Base-by-base conservation (phyloP, 2,797 vertebrate genomes). In the Garrulus glandarius region DNA sequence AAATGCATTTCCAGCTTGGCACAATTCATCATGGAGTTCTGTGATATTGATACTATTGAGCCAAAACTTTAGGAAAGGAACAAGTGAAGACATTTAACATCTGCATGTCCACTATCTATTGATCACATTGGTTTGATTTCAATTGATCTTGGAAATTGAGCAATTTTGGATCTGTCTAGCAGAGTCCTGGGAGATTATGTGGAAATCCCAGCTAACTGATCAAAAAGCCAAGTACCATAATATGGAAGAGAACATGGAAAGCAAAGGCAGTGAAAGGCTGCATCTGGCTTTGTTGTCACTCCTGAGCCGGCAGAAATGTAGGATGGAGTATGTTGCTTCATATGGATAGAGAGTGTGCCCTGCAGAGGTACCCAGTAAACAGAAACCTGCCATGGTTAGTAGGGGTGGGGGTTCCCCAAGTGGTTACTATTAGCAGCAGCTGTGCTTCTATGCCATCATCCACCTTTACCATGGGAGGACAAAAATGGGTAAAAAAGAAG, bases 341-440 rank as follows among this genome's bases (percentile, higher is more conserved):
- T 20, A 7, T 12, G 50, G 9, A 3, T 5, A 60, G 14, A 61
- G 5, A 4, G 13, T 26, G 15, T 44, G 30, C 10, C 12, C 43
- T 50, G 49, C 15, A 2, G 3, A 63, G 19, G 11, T 50, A 24
- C 10, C 4, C 9, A n/a, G 30, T 15, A 52, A 52, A 16, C 7
- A 81, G 36, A 84, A 85, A 60, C 11, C 4, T 60, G 9, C 4
- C 0, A 1, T 29, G 4, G 11, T 44, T 47, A 39, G 30, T 10
- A 29, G 4, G 7, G 20, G 1, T 18, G 15, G 4, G 22, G 5
- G 6, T 52, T 87, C 16, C 29, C 16, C 32, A 52, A 1, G 13
- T 3, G 1, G 10, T 56, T 75, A 4, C 19, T 47, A 0, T 13
- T 0, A 3, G 13, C 16, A 34, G 6, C 3, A 29, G 10, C 10